These are phyloP conservation scores for Ariopsis seemanni DNA, from an alignment of 2,113 vertebrate genomes.

Conservation along the genomic window DNA sequence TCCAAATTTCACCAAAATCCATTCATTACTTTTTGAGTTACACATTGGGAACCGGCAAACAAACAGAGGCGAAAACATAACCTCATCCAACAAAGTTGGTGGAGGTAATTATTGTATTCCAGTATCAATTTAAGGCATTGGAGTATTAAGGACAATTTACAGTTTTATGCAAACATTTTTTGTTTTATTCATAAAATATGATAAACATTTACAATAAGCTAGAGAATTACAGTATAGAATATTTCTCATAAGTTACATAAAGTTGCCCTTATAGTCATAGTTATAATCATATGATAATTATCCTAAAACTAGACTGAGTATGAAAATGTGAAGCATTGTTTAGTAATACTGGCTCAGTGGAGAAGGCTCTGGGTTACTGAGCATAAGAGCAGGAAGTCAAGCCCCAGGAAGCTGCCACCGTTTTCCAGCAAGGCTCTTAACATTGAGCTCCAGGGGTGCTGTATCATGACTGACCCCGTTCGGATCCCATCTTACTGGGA, in stretches of 20 bases:
- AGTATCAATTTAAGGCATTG: not conserved
- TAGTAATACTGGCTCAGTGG: not conserved
- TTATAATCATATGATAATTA: not conserved
- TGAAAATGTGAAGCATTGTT: not conserved
- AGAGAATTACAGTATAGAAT: not conserved
- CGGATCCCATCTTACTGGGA: not conserved
- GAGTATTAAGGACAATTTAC: not conserved
- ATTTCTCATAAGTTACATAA: conserved; percentile 13
- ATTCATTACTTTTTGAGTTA: too few species aligned
- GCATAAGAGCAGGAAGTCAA: not conserved
- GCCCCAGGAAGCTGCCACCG: not conserved
- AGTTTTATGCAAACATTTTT: not conserved
- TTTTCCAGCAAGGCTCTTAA: not conserved
- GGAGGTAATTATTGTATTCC: not conserved
- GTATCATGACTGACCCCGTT: not conserved
- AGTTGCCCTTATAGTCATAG: not conserved
- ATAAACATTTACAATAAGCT: not conserved
- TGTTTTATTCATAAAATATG: not conserved
- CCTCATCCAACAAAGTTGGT: too few species aligned
- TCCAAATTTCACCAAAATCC: too few species aligned
- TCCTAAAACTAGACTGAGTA: not conserved
- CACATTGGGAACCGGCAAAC: too few species aligned
- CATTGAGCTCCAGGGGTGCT: not conserved
- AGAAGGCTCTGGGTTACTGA: not conserved
- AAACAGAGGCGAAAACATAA: too few species aligned